These are phyloP conservation scores for Balaeniceps rex DNA, from an alignment of 2,113 vertebrate genomes.

Conservation along the genomic window DNA sequence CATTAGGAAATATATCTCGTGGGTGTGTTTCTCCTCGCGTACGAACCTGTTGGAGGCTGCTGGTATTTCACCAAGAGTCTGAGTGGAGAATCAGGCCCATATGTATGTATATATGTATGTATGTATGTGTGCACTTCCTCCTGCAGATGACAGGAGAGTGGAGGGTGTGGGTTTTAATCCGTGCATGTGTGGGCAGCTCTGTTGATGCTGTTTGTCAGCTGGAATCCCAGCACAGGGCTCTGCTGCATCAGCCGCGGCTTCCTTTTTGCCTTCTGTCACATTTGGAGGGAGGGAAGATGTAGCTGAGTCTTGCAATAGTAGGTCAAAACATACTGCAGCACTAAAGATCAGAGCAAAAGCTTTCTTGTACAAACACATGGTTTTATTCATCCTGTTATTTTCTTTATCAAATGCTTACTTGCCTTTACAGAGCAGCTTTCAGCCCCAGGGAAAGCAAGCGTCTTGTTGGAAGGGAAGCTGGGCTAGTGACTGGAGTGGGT, in stretches of 20 bases:
- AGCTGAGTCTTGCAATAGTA: slow-evolving; percentile 59
- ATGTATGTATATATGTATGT: background rate
- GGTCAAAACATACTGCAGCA: slow-evolving; percentile 53
- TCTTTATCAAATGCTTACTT: slow-evolving; percentile 22
- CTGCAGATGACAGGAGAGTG: background rate
- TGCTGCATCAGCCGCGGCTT: background rate
- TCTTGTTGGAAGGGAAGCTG: background rate
- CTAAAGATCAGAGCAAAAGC: slow-evolving; percentile 47
- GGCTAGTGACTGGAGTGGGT: background rate
- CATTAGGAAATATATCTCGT: background rate
- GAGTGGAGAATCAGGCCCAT: background rate
- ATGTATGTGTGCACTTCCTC: background rate
- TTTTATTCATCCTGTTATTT: slow-evolving; percentile 49
- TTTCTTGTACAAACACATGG: slow-evolving; percentile 29
- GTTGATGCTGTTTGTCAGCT: slow-evolving; percentile 33
- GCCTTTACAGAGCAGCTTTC: background rate
- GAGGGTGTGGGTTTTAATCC: background rate
- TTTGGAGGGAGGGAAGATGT: slow-evolving; percentile 54
- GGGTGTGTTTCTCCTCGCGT: background rate
- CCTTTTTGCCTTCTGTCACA: slow-evolving; percentile 41
- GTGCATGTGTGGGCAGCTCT: slow-evolving; percentile 4
- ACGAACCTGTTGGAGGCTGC: background rate
- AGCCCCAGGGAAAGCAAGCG: background rate
- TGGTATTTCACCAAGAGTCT: background rate
- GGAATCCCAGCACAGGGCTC: slow-evolving; percentile 17